A percentile compares a stretch with the other conserved stretches of the same genome.
Conservation (phyloP, 2,888 invertebrate species). For the Belgica antarctica region DNA sequence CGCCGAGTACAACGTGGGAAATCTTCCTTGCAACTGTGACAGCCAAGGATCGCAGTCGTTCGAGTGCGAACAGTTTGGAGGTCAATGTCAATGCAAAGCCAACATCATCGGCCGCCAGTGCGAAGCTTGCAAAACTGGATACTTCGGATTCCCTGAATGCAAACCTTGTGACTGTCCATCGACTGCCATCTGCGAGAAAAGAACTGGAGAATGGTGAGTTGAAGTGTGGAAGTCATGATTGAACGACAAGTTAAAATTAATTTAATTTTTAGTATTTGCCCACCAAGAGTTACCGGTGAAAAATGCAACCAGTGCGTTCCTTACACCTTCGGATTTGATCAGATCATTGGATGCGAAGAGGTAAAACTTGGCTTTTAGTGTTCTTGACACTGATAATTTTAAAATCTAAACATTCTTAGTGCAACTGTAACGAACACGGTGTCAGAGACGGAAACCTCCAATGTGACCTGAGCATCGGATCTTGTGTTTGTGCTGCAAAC, state of each 20-base stretch:
- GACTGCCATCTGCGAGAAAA: slow-evolving; percentile 75
- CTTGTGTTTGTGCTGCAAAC: slow-evolving; percentile 82
- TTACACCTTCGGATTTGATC: slow-evolving; percentile 88
- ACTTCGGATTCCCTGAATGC: slow-evolving; percentile 93
- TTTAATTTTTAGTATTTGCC: too few relatives aligned
- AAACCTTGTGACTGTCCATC: slow-evolving; percentile 82
- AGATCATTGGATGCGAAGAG: slow-evolving; percentile 92
- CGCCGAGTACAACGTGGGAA: slow-evolving; percentile 91
- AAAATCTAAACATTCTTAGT: slow-evolving; percentile 52
- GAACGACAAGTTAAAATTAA: too few relatives aligned
- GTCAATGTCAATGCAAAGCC: slow-evolving; percentile 89
- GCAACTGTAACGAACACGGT: slow-evolving; percentile 84
- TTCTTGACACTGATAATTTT: too few relatives aligned
- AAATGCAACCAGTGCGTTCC: slow-evolving; percentile 86
- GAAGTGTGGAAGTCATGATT: too few relatives aligned
- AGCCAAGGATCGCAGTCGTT: slow-evolving; percentile 82
- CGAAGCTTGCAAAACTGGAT: slow-evolving; percentile 51
- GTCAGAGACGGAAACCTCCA: slow-evolving; percentile 73
- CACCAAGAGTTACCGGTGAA: slow-evolving; percentile 83
- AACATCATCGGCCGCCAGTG: slow-evolving; percentile 89
- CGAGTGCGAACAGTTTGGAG: slow-evolving; percentile 90
- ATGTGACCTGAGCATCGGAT: slow-evolving; percentile 84
- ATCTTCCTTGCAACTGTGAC: slow-evolving; percentile 85
- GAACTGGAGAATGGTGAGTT: slow-evolving; percentile 77
- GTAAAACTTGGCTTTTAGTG: not conserved